A percentile compares a stretch with the other conserved stretches of the same genome.
phyloP scores from a whole-genome alignment of 2,888 invertebrate genomes.

The Nomada ruficornis region DNA sequence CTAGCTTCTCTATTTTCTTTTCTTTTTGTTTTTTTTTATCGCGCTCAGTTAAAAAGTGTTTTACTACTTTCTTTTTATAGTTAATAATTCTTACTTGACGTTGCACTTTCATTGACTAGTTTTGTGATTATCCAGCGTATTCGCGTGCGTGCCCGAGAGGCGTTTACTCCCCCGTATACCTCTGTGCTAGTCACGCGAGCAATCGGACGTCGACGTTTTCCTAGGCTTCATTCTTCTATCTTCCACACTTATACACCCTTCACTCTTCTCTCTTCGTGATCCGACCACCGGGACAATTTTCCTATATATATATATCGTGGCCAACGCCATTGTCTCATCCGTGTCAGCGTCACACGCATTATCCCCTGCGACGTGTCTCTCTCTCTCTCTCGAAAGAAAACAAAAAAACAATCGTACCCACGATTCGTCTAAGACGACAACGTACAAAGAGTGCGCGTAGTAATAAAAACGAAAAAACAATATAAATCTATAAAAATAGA shows the following conservation, averaged over 20 bases:
- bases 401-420: not conserved
- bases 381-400: not conserved
- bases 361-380: not conserved
- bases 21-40: conserved; percentile 47
- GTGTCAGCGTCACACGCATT: not conserved
- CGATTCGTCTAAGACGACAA: not conserved
- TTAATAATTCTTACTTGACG: conserved; percentile 81
- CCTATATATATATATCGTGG: conserved; percentile 21
- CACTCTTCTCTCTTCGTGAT: conserved; percentile 32
- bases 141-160: conserved; percentile 65
- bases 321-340: conserved; percentile 46
- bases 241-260: not conserved
- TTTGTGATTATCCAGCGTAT: conserved; percentile 77
- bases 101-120: conserved; percentile 85
- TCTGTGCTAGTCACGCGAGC: conserved; percentile 38
- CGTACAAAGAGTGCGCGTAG: not conserved
- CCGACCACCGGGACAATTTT: conserved; percentile 55
- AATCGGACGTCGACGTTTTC: conserved; percentile 62
- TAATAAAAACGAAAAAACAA: too few species aligned
- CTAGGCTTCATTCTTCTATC: conserved; percentile 21
- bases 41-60: conserved; percentile 59
- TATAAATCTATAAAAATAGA: not conserved
- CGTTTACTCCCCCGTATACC: conserved; percentile 22
- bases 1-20: conserved; percentile 40
- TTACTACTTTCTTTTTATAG: conserved; percentile 63